These are phyloP conservation scores for Muscicapa comitata DNA, from an alignment of 2,797 vertebrate genomes.

Conservation along the genomic window DNA sequence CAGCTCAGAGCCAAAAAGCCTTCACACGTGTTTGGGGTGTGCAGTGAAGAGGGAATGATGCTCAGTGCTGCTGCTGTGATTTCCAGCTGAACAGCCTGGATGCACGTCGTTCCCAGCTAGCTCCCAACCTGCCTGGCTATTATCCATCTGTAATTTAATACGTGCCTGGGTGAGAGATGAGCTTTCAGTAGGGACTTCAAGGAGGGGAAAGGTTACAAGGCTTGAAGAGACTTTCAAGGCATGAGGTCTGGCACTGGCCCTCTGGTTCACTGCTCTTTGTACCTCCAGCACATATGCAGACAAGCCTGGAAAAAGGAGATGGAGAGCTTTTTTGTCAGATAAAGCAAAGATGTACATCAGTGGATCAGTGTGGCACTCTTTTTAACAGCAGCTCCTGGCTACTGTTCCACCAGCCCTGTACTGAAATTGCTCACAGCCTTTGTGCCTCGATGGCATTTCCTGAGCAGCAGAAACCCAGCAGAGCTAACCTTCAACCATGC, in stretches of 20 bases:
- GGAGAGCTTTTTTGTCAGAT: not conserved
- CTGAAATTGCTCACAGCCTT: not conserved
- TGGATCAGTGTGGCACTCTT: not conserved
- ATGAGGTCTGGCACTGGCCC: not conserved
- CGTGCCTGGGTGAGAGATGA: not conserved
- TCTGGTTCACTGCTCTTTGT: not conserved
- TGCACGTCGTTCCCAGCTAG: fast-evolving
- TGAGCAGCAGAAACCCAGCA: not conserved
- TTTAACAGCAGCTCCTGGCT: not conserved
- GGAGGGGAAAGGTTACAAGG: not conserved
- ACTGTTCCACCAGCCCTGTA: not conserved
- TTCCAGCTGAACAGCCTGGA: not conserved
- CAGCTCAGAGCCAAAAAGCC: not conserved
- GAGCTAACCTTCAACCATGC: not conserved
- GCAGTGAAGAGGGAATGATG: not conserved
- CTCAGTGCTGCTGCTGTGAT: not conserved
- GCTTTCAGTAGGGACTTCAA: not conserved
- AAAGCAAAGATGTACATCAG: not conserved
- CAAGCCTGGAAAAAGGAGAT: not conserved
- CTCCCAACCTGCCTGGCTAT: not conserved
- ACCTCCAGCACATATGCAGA: not conserved
- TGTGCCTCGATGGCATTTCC: not conserved
- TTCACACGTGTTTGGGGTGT: fast-evolving
- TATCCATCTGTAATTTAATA: not conserved
- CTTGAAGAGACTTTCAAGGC: not conserved